Evolutionary conservation across 92 coral and sea anemone species (phyloP), one percentile per base, ranked within the genome.

Genomic region (Pocillopora grandis): DNA sequence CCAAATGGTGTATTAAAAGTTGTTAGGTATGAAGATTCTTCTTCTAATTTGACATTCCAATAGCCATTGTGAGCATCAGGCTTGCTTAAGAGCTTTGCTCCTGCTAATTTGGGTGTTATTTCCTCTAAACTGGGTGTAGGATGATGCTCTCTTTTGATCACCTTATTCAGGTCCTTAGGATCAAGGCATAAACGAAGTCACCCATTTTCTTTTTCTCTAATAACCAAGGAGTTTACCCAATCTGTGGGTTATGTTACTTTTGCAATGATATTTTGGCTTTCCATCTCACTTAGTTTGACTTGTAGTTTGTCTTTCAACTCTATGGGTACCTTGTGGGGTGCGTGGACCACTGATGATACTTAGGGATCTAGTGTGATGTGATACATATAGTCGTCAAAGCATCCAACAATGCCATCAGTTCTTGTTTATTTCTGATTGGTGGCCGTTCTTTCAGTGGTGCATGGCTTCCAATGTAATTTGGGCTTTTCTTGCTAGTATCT

Each of bases 121-220:
- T 84, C 88, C 58, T 88, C 88, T 42, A 87, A 59, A 57, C 82
- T 87, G 12, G 87, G 87, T 31, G 77, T 81, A 57, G 60, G 69
- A 60, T 87, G 87, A 75, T 87, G 90, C 13, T 75, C 63, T 87
- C 90, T 78, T 55, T 72, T 62, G 37, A 87, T 79, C 60, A 71
- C 91, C 69, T 52, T 71, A 69, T 66, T 77, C 18, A 85, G 61
- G 57, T 77, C 88, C 58, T 85, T 77, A 6, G 84, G 88, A 66
- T 77, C 83, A 64, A 85, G 76, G 49, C 64, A 85, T 14, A 85
- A 13, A 56, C 83, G 88, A 58, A 71, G 57, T 42, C 74, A 33
- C 16, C 83, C 76, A 69, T 67, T 67, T 57, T 15, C 31, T 66
- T 65, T 62, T 73, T 75, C 23, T 17, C 70, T 65, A 21, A 66